A percentile compares a stretch with the other conserved stretches of the same genome.
Conservation (phyloP, 2,888 invertebrate species). For the Netelia fuscicornis region DNA sequence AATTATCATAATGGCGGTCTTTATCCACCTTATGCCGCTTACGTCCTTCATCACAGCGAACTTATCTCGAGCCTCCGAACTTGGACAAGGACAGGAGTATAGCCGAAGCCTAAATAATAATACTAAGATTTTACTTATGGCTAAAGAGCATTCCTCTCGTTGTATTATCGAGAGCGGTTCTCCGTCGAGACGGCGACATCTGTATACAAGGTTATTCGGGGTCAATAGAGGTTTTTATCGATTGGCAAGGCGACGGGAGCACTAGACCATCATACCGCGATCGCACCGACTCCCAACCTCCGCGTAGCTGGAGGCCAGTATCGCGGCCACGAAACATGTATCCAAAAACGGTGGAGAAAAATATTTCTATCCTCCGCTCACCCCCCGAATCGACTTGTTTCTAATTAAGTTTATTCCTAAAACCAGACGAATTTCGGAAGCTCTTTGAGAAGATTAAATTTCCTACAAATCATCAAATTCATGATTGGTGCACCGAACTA, state of each 20-base stretch:
- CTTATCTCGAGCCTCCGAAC: too few relatives aligned
- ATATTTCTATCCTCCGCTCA: constrained; percentile 18
- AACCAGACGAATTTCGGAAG: too few relatives aligned
- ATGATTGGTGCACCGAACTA: too few relatives aligned
- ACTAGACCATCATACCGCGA: constrained; percentile 49
- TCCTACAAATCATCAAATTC: too few relatives aligned
- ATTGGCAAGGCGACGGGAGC: constrained; percentile 65
- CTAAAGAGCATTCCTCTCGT: too few relatives aligned
- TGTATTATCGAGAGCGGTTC: too few relatives aligned
- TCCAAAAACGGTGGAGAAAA: constrained; percentile 9
- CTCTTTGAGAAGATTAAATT: too few relatives aligned
- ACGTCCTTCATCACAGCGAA: not conserved
- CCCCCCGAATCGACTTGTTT: too few relatives aligned
- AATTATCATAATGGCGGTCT: constrained; percentile 75
- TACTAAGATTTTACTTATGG: too few relatives aligned
- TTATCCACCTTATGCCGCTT: not conserved
- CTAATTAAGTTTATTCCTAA: too few relatives aligned
- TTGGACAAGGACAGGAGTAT: too few relatives aligned
- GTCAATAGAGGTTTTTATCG: constrained; percentile 67
- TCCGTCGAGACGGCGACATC: constrained; percentile 29
- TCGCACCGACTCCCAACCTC: constrained; percentile 39
- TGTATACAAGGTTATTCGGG: constrained; percentile 63
- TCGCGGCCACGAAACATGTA: constrained; percentile 39
- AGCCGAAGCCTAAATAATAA: too few relatives aligned
- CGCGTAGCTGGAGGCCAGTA: constrained; percentile 6